Conservation (phyloP, 1,140 invertebrate species). For the Penaeus indicus region DNA sequence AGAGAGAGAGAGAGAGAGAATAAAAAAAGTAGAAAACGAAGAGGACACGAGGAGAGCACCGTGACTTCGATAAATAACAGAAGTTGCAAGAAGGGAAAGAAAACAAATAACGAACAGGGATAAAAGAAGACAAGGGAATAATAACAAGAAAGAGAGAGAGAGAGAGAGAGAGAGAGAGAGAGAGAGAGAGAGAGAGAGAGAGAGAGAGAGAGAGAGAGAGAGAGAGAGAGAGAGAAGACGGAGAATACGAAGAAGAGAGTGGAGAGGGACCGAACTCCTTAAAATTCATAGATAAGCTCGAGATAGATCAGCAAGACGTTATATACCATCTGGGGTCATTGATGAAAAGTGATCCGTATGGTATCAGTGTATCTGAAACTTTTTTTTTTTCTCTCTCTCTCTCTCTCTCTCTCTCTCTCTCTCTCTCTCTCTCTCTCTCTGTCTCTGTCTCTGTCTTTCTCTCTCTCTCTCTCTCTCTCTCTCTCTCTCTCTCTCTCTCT, state of each 20-base stretch:
- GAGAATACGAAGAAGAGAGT: not conserved
- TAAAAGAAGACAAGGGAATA: not conserved
- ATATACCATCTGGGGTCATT: no score
- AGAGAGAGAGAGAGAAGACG: not conserved
- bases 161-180: not conserved
- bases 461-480: not conserved
- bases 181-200: not conserved
- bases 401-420: conserved; percentile 18
- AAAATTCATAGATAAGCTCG: no score
- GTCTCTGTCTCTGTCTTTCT: not conserved
- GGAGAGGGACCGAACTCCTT: not conserved
- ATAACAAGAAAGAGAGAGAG: not conserved
- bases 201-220: not conserved
- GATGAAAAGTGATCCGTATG: not conserved
- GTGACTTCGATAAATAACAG: no score
- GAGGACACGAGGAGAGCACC: no score
- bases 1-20: no score
- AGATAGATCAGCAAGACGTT: no score
- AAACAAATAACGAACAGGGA: not conserved
- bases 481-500: not conserved
- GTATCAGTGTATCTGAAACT: not conserved
- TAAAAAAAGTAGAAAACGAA: no score
- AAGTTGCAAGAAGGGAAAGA: no score
- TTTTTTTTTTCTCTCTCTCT: not conserved
- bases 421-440: conserved; percentile 31